Conservation (phyloP, 2,888 invertebrate genomes). For the Caradrina clavipalpis region DNA sequence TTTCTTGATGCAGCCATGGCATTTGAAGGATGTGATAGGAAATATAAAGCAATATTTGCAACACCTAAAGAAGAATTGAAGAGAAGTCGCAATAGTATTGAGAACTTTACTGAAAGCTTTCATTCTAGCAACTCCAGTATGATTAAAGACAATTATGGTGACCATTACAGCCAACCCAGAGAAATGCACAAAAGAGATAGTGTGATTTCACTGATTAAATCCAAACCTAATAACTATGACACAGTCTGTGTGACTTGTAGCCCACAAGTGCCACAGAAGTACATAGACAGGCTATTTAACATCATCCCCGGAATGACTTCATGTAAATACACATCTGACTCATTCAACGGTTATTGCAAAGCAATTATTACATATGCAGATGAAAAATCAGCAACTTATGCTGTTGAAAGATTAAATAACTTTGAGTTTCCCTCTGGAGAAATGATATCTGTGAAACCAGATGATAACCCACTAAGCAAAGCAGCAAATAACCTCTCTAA, state of each 20-base stretch:
- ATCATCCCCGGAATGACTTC: conserved; percentile 93
- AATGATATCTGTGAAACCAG: conserved; percentile 94
- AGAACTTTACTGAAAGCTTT: conserved; percentile 64
- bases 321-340: conserved; percentile 87
- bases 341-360: conserved; percentile 86
- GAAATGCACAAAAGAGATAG: conserved; percentile 62
- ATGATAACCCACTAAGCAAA: conserved; percentile 83
- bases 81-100: conserved; percentile 78
- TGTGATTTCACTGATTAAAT: conserved; percentile 67
- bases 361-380: conserved; percentile 81
- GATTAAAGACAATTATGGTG: conserved; percentile 63
- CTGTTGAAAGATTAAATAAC: conserved; percentile 96
- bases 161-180: conserved; percentile 57
- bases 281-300: conserved; percentile 96
- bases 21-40: conserved; percentile 96
- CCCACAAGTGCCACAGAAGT: conserved; percentile 93
- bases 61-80: conserved; percentile 93
- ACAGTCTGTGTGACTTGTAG: conserved; percentile 94
- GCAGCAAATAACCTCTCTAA: conserved; percentile 81
- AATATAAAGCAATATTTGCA: conserved; percentile 97
- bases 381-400: conserved; percentile 90
- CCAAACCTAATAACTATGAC: conserved; percentile 88
- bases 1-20: conserved; percentile 97
- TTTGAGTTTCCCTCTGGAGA: conserved; percentile 98
- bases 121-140: conserved; percentile 66